These are phyloP conservation scores for Marronus borbonicus DNA, from an alignment of 2,888 invertebrate species.

Conservation along the genomic window DNA sequence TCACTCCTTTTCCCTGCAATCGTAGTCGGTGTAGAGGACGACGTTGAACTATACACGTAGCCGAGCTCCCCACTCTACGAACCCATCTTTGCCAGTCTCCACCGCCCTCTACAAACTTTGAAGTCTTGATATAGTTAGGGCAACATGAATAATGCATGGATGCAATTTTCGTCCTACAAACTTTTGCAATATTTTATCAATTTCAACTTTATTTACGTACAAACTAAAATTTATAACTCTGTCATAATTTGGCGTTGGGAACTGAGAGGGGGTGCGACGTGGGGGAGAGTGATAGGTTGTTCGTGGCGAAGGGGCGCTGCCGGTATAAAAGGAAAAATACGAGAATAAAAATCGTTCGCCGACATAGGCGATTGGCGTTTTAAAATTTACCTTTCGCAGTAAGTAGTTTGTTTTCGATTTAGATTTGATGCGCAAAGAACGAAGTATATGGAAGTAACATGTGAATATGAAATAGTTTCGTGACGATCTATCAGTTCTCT, in stretches of 20 bases:
- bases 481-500: too few species aligned
- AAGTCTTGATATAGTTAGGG: slow-evolving; percentile 70
- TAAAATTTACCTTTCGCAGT: slow-evolving; percentile 10
- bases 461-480: too few species aligned
- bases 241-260: slow-evolving; percentile 66
- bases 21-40: neutral
- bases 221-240: slow-evolving; percentile 72
- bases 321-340: slow-evolving; percentile 20
- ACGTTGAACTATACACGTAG: slow-evolving; percentile 39
- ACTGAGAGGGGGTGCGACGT: slow-evolving; percentile 5
- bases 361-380: slow-evolving; percentile 24
- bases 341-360: slow-evolving; percentile 42
- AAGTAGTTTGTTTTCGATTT: slow-evolving; percentile 9
- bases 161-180: slow-evolving; percentile 72
- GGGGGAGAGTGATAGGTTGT: slow-evolving; percentile 30
- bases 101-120: slow-evolving; percentile 63
- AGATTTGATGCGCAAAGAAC: neutral
- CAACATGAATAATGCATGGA: slow-evolving; percentile 72
- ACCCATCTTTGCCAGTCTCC: slow-evolving; percentile 5
- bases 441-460: neutral
- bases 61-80: neutral
- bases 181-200: slow-evolving; percentile 73
- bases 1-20: slow-evolving; percentile 13
- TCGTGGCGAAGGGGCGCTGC: slow-evolving; percentile 13
- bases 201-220: slow-evolving; percentile 73